Base-by-base conservation (phyloP, 2,113 vertebrate species). In the Origma solitaria region DNA sequence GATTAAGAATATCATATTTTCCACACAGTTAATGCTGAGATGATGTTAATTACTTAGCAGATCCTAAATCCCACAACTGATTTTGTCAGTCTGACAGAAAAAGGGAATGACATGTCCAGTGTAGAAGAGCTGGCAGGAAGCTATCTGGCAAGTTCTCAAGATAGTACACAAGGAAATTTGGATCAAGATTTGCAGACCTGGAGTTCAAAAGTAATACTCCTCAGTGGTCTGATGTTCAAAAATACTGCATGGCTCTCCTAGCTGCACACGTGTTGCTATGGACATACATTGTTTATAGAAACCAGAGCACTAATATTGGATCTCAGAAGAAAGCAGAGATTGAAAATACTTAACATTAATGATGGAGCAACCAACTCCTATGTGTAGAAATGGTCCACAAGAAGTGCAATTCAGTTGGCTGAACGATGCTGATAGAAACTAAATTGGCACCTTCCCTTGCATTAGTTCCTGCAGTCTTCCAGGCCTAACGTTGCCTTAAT, bases 1-100 rank as follows among this genome's bases (percentile, higher is more conserved):
- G 95, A 97, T 97, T 97, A 97, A 92, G 75, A 96, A 91, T 54
- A 56, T 71, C 92, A 51, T 81, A 93, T 96, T 96, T 96, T 94
- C 85, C 65, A 54, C 45, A 71, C 56, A 53, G 93, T 91, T 95
- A 90, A 88, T 93, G 64, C n/a, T 80, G 56, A 73, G 85, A 85
- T 80, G 4, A 49, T 58, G 64, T 96, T 97, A 97, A 96, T 97
- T 95, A 94, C 78, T 96, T 92, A 96, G 30, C 58, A 82, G 69
- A 86, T 58, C 42, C 72, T 90, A 97, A 98, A 97, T 96, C 91
- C 77, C 69, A 64, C 14, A 37, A 49, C 80, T 81, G 86, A 90
- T 76, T 96, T 94, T 97, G 64, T 95, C 90, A 88, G 97, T 97
- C 96, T 95, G 56, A 89, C 80, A 91, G 94, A 96, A 95, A 49